A percentile compares a stretch with the other conserved stretches of the same genome.
These are phyloP conservation scores for Uromys caudimaculatus DNA, from an alignment of 2,797 vertebrate species.

Conservation along the genomic window DNA sequence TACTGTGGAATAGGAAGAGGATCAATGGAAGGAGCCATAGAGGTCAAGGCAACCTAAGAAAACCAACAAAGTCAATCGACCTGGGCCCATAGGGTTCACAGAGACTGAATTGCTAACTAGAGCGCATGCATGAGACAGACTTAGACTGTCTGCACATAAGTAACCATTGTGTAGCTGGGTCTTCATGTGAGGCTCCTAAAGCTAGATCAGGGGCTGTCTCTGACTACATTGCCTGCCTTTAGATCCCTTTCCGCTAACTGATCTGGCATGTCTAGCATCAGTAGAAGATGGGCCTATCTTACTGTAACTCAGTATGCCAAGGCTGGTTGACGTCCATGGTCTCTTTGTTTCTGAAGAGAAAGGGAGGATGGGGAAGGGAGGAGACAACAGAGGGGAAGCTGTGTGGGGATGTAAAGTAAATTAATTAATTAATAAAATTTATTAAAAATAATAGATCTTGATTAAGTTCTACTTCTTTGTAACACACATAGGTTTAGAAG, in stretches of 20 bases:
- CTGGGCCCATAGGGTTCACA: background rate
- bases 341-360: background rate
- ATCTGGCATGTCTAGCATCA: background rate
- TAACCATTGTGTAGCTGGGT: background rate
- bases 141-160: background rate
- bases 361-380: background rate
- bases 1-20: background rate
- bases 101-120: background rate
- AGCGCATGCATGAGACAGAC: background rate
- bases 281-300: background rate
- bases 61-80: background rate
- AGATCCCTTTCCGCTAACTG: background rate
- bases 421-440: background rate
- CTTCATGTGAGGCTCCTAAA: background rate
- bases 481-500: background rate
- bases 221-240: background rate
- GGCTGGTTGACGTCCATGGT: background rate
- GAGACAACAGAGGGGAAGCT: background rate
- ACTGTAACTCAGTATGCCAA: background rate
- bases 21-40: background rate
- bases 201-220: background rate
- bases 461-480: background rate
- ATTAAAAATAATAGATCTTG: background rate
- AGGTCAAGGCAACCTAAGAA: background rate
- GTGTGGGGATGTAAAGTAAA: background rate